A percentile compares a stretch with the other conserved stretches of the same genome.
Conservation (phyloP, 1,140 invertebrate genomes). For the Nephotettix cincticeps region DNA sequence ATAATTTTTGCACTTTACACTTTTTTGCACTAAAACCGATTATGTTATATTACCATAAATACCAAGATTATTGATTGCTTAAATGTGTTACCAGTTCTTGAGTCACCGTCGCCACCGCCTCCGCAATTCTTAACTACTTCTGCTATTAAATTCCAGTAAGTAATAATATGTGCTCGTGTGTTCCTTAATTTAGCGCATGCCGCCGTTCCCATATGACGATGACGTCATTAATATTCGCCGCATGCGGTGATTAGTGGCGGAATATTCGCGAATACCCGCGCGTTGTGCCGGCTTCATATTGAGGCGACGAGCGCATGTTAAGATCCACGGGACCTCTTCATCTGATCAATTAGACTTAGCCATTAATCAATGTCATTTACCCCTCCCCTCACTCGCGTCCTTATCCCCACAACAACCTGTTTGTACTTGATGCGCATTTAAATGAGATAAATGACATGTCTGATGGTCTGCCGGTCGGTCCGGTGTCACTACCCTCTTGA, state of each 20-base stretch:
- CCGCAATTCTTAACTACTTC: too few relatives aligned
- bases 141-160: background rate
- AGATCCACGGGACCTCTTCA: background rate
- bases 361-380: background rate
- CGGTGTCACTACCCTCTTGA: too few relatives aligned
- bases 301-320: background rate
- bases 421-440: conserved; percentile 22
- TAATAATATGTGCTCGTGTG: background rate
- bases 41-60: too few relatives aligned
- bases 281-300: background rate
- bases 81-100: too few relatives aligned
- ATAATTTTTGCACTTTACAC: too few relatives aligned
- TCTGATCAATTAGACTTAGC: background rate
- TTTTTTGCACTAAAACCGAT: too few relatives aligned
- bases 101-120: too few relatives aligned
- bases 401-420: conserved; percentile 13
- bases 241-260: background rate
- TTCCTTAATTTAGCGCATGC: background rate
- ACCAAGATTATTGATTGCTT: too few relatives aligned
- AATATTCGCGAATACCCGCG: background rate
- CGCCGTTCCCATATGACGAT: background rate
- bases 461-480: background rate
- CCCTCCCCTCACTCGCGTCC: background rate
- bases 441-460: conserved; percentile 16
- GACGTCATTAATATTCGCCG: background rate